Evolutionary conservation across 2,113 vertebrate genomes (phyloP).

Genomic region (Zosterops hypoxanthus): DNA sequence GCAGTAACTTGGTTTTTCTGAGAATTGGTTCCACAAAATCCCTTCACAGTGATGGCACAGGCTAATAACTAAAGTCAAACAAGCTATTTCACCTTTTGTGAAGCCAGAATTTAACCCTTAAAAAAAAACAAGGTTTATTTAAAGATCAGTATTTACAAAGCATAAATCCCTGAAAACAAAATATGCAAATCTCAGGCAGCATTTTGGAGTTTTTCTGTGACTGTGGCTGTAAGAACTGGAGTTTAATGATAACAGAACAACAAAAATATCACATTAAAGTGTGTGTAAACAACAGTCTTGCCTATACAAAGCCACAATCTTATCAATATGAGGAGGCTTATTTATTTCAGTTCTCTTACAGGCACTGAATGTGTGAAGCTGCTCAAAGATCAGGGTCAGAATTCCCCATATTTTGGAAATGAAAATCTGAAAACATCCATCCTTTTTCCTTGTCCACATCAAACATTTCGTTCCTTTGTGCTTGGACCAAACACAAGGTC

Average conservation of each 20-base stretch:
- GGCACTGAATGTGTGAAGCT: neutral
- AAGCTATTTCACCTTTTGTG: neutral
- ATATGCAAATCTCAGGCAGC: neutral
- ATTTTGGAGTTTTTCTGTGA: neutral
- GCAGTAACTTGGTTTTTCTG: neutral
- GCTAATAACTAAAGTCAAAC: neutral
- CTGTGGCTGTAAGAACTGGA: neutral
- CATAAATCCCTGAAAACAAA: neutral
- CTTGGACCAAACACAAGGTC: neutral
- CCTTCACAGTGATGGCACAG: neutral
- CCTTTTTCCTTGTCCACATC: neutral
- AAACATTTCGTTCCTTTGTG: neutral
- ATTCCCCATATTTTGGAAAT: neutral
- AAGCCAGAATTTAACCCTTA: neutral
- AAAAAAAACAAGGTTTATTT: neutral
- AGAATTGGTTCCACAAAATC: neutral
- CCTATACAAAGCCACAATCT: neutral
- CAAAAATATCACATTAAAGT: neutral
- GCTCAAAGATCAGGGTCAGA: neutral
- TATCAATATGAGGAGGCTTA: rapidly evolving
- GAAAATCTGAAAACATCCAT: rapidly evolving
- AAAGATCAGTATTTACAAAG: neutral
- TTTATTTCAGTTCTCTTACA: neutral
- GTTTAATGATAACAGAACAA: neutral
- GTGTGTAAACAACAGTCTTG: neutral